Evolutionary conservation across 2,888 invertebrate genomes (phyloP), one percentile per base, ranked within the genome.

Genomic region (Drosophila histrio): DNA sequence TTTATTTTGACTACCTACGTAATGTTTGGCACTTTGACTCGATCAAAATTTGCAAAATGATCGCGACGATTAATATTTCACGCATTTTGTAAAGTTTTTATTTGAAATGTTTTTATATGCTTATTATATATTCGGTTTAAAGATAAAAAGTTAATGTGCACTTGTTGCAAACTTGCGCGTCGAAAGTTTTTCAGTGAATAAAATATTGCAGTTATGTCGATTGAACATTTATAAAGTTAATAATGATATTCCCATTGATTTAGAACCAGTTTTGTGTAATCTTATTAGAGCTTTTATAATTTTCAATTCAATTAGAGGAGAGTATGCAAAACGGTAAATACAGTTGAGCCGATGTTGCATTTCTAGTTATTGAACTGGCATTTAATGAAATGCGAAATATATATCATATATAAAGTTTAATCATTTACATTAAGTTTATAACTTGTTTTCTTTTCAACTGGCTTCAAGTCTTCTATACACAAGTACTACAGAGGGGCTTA

Each of bases 191-290:
- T 32, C 11, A 7, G 9, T 39, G 22, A 71, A 38, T 76, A 61
- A 65, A 61, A 38, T 28, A n/a, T 9, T 28, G n/a, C n/a, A 19
- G 28, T 13, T 24, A 7, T 39, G 2, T 22, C 22, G 17, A 22
- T 15, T 15, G 19, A 47, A 36, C 43, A 39, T 67, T 44, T 60
- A 44, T 46, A 53, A 60, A 59, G 49, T 28, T 41, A 53, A 61
- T 26, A 19, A 26, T 13, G 15, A 17, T 17, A 56, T 64, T 54
- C 46, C 19, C 44, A 36, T 39, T 39, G 34, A 44, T n/a, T 52
- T 26, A 43, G 4, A 82, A 77, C 77, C 62, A 41, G 77, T 76
- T 76, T 15, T 1, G 26, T 32, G n/a, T 13, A 26, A 68, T 15
- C 43, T n/a, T 9, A 17, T 9, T 11, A 9, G 7, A 41, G 41